These are phyloP conservation scores for Papilio dardanus DNA, from an alignment of 1,140 invertebrate genomes.

Conservation along the genomic window DNA sequence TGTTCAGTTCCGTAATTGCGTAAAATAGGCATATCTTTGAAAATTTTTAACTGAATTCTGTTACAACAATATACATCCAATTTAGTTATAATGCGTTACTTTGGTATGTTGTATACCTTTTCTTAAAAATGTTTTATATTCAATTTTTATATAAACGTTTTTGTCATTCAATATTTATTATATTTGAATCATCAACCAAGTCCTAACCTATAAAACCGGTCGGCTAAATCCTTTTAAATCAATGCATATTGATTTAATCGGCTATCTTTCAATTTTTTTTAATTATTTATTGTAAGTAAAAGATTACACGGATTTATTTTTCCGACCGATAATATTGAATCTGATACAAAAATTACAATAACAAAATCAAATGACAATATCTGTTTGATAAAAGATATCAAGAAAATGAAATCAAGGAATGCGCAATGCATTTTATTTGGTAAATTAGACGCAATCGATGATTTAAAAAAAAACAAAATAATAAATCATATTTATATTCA, in stretches of 20 bases:
- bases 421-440: constrained; percentile 18
- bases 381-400: background rate
- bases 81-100: too few relatives aligned
- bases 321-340: background rate
- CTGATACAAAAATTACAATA: constrained; percentile 12
- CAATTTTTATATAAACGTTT: too few relatives aligned
- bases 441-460: constrained; percentile 24
- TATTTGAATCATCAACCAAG: background rate
- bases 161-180: too few relatives aligned
- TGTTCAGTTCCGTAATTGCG: too few relatives aligned
- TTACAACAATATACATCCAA: too few relatives aligned
- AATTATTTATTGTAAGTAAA: constrained; percentile 16
- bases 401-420: background rate
- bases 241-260: background rate
- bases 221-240: background rate
- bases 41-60: too few relatives aligned
- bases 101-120: too few relatives aligned
- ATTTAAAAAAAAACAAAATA: background rate
- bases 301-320: constrained; percentile 12
- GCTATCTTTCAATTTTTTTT: background rate
- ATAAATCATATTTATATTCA: constrained; percentile 26
- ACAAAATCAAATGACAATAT: constrained; percentile 7
- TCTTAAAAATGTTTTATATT: too few relatives aligned
- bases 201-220: background rate
- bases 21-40: background rate